Percentiles rank a stretch among this genome's conserved stretches.
Evolutionary conservation across 1,140 invertebrate genomes (phyloP).

Genomic region (Brachionus manjavacas): DNA sequence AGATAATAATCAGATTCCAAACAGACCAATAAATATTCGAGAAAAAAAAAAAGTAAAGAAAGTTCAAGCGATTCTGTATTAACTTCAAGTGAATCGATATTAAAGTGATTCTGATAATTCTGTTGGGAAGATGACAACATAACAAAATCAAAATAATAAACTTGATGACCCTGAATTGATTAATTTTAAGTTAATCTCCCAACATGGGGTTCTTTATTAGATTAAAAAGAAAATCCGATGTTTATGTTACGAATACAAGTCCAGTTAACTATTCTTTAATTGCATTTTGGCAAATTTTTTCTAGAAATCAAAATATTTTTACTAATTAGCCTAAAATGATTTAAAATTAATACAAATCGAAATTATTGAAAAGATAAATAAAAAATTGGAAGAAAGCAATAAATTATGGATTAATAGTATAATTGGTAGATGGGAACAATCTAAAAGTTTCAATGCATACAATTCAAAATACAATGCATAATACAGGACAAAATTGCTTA

Average conservation of each 20-base stretch:
- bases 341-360: neutral
- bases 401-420: neutral
- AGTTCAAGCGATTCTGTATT: neutral
- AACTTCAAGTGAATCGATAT: neutral
- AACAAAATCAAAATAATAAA: neutral
- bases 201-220: neutral
- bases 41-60: neutral
- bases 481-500: neutral
- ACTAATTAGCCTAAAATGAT: neutral
- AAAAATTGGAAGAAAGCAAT: slow-evolving; percentile 20
- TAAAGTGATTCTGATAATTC: neutral
- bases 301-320: neutral
- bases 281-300: neutral
- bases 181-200: neutral
- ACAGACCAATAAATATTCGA: neutral
- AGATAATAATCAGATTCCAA: neutral
- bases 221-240: neutral
- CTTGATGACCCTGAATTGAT: neutral
- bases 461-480: neutral
- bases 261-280: neutral
- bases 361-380: neutral
- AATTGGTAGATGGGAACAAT: neutral
- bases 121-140: neutral
- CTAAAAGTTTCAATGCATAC: neutral
- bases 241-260: neutral